These are phyloP conservation scores for Arrhamphus sclerolepis DNA, from an alignment of 2,797 vertebrate genomes.

Conservation along the genomic window DNA sequence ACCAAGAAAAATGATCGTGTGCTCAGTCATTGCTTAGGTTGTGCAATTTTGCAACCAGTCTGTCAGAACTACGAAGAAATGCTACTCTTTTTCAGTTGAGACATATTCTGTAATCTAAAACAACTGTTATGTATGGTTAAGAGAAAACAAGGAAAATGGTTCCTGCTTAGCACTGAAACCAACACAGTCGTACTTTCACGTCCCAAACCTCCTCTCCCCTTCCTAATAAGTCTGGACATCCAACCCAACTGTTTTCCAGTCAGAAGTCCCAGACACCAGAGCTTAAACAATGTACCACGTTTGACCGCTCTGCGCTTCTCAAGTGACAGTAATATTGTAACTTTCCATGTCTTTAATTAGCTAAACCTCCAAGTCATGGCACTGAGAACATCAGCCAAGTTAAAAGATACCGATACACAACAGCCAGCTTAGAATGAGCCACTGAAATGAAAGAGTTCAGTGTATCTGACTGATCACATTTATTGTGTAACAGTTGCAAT, in stretches of 20 bases:
- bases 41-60: slow-evolving; percentile 16
- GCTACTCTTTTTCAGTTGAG: slow-evolving; percentile 9
- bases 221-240: slow-evolving; percentile 34
- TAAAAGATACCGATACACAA: slow-evolving; percentile 11
- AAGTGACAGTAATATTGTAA: slow-evolving; percentile 2
- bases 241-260: slow-evolving; percentile 36
- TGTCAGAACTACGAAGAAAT: slow-evolving; percentile 7
- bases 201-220: neutral
- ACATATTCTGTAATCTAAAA: slow-evolving; percentile 16
- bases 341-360: neutral
- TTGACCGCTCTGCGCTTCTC: slow-evolving; percentile 5
- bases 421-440: neutral
- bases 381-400: neutral
- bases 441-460: neutral
- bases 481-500: no score
- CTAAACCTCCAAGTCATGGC: neutral
- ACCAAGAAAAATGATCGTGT: neutral
- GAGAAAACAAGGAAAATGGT: neutral
- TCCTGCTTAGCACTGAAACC: slow-evolving; percentile 17
- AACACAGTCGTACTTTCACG: slow-evolving; percentile 21
- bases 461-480: no score
- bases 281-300: slow-evolving; percentile 33
- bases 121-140: neutral
- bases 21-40: neutral
- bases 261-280: slow-evolving; percentile 12